Evolutionary conservation across 2,797 vertebrate genomes (phyloP).

Genomic region (Chromis chromis): DNA sequence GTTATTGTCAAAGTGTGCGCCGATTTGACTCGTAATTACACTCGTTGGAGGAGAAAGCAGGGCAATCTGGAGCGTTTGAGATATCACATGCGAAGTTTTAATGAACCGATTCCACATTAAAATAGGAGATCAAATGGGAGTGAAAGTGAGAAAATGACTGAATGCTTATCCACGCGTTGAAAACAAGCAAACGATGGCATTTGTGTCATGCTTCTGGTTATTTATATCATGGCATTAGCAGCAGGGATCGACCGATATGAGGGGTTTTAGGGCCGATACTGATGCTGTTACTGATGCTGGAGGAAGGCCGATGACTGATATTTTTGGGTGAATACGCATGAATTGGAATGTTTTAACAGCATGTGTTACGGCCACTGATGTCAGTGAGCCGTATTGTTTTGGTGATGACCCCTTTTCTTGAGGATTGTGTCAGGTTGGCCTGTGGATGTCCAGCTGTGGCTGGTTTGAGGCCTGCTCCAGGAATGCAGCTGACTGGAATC

Average conservation of each 20-base stretch:
- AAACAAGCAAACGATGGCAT: constrained; percentile 1
- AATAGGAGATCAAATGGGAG: constrained; percentile 10
- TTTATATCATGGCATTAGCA: constrained; percentile 18
- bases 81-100: constrained; percentile 47
- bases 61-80: constrained; percentile 33
- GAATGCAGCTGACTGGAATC: too few species aligned
- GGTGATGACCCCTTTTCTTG: too few species aligned
- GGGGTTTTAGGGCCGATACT: too few species aligned
- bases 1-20: constrained; percentile 50
- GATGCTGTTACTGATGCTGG: too few species aligned
- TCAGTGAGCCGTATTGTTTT: too few species aligned
- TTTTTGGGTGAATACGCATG: too few species aligned
- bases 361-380: too few species aligned
- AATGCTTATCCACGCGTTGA: constrained; percentile 6
- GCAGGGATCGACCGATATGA: background rate
- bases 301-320: too few species aligned
- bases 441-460: too few species aligned
- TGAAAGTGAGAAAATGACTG: constrained; percentile 10
- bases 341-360: too few species aligned
- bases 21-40: constrained; percentile 60
- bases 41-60: constrained; percentile 42
- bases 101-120: constrained; percentile 35
- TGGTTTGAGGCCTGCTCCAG: too few species aligned
- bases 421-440: too few species aligned
- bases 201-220: constrained; percentile 1